These are phyloP conservation scores for Cuniculus paca DNA, from an alignment of 2,797 vertebrate genomes.

Conservation along the genomic window DNA sequence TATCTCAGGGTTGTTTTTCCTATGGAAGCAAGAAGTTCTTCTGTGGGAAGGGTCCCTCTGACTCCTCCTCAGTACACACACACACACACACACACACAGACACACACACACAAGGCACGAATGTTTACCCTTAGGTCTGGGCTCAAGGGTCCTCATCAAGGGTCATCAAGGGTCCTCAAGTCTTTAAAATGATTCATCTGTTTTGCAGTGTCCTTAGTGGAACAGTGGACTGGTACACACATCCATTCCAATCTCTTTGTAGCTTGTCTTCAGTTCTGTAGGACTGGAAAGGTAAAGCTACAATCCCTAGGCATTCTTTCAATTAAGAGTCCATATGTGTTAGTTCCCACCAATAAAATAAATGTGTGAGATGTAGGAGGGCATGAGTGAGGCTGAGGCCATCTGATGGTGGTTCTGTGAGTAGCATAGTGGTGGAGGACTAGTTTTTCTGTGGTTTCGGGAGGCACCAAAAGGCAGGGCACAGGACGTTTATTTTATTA, in stretches of 20 bases:
- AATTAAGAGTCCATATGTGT: background rate
- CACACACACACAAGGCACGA: background rate
- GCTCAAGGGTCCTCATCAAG: background rate
- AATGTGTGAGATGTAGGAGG: background rate
- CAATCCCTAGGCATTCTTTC: background rate
- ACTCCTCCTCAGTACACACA: background rate
- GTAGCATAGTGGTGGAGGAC: background rate
- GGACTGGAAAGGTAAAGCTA: background rate
- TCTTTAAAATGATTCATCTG: background rate
- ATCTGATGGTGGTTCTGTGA: background rate
- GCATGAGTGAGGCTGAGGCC: background rate
- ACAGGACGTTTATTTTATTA: background rate
- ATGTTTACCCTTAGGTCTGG: background rate
- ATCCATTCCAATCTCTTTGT: background rate
- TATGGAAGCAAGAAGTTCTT: background rate
- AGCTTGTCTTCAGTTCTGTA: background rate
- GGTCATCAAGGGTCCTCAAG: background rate
- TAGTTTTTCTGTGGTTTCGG: background rate
- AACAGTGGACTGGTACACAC: background rate
- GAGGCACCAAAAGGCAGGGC: background rate
- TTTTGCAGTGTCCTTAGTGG: background rate
- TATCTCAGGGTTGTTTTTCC: background rate
- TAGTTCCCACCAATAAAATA: background rate
- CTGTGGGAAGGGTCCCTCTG: background rate
- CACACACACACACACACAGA: background rate